Conservation (phyloP, 1,140 invertebrate genomes). For the Sitophilus oryzae region DNA sequence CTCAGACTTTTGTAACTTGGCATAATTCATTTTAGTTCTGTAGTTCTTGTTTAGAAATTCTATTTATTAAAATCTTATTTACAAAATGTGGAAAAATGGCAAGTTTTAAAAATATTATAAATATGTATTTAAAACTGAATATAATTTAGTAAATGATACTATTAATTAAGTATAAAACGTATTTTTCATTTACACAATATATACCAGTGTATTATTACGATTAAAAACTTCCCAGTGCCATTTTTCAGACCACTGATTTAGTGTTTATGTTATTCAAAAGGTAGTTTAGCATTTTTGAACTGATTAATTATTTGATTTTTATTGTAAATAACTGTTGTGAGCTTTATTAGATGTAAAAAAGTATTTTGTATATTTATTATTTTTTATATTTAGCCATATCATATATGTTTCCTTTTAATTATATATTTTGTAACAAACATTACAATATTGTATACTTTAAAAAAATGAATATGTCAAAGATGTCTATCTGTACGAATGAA, state of each 20-base stretch:
- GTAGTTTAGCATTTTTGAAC: conserved; percentile 8
- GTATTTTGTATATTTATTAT: conserved; percentile 28
- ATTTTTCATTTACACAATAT: too few relatives aligned
- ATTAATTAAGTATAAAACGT: too few relatives aligned
- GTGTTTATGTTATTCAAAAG: background rate
- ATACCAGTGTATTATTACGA: too few relatives aligned
- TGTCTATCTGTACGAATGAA: conserved; percentile 22
- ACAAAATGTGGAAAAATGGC: too few relatives aligned
- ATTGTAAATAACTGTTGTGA: conserved; percentile 14
- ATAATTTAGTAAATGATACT: too few relatives aligned
- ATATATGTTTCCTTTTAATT: conserved; percentile 17
- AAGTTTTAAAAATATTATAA: too few relatives aligned
- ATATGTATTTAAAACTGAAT: too few relatives aligned
- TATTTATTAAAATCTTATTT: too few relatives aligned
- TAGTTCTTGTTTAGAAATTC: too few relatives aligned
- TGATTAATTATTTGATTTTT: conserved; percentile 17
- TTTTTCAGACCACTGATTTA: background rate
- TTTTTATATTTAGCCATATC: conserved; percentile 21
- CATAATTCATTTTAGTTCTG: too few relatives aligned
- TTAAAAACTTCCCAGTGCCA: too few relatives aligned
- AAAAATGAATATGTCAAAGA: conserved; percentile 25
- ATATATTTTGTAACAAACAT: conserved; percentile 27
- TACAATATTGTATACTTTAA: conserved; percentile 25
- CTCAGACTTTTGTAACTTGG: too few relatives aligned
- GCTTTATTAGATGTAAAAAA: conserved; percentile 27